Percentiles rank a stretch among this genome's conserved stretches.
These are phyloP conservation scores for Acrobasis suavella DNA, from an alignment of 2,888 invertebrate genomes.

Conservation along the genomic window DNA sequence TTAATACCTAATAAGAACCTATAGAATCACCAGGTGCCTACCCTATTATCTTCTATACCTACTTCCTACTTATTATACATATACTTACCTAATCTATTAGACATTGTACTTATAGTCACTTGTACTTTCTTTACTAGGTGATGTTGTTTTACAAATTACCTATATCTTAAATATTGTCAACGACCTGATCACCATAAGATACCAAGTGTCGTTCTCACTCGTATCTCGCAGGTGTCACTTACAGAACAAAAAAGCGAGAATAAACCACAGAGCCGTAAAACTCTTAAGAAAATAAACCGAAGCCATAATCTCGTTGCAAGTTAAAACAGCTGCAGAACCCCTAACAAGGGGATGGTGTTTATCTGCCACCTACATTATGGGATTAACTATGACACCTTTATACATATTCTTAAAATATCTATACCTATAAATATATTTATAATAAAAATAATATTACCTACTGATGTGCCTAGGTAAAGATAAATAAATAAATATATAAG, in stretches of 20 bases:
- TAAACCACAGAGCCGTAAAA: slow-evolving; percentile 70
- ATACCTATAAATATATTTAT: too few relatives aligned
- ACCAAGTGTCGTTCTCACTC: slow-evolving; percentile 27
- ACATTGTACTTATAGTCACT: too few relatives aligned
- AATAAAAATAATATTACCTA: too few relatives aligned
- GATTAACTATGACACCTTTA: slow-evolving; percentile 29
- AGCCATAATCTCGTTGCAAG: slow-evolving; percentile 65
- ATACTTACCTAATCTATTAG: too few relatives aligned
- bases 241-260: slow-evolving; percentile 63
- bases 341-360: slow-evolving; percentile 57
- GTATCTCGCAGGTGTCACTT: slow-evolving; percentile 73
- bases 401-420: background rate
- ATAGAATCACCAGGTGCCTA: too few relatives aligned
- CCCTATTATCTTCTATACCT: too few relatives aligned
- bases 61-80: too few relatives aligned
- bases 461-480: too few relatives aligned
- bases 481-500: too few relatives aligned
- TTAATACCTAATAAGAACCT: too few relatives aligned
- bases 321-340: slow-evolving; percentile 64
- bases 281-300: slow-evolving; percentile 77
- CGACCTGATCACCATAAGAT: background rate
- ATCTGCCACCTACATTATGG: slow-evolving; percentile 38
- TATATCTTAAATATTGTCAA: too few relatives aligned
- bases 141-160: background rate
- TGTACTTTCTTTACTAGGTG: too few relatives aligned